Base-by-base conservation (phyloP, 2,797 vertebrate species). In the Pseudomugil gertrudae region DNA sequence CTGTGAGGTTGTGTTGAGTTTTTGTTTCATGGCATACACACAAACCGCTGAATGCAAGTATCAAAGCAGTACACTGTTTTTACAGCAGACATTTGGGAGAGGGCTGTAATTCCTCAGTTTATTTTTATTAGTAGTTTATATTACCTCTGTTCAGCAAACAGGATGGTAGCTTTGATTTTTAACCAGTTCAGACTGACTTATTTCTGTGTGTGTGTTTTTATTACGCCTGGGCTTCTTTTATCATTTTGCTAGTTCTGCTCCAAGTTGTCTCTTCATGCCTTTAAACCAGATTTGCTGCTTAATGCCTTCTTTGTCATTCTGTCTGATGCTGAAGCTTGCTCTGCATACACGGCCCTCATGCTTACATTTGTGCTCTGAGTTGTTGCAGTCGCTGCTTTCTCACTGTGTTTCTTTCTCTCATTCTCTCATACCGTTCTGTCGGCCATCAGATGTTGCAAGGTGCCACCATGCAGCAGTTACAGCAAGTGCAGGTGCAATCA, bases 401-500 rank as follows among this genome's bases (percentile, higher is more conserved):
- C 88, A 92, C 84, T 69, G 73, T 80, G 66, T 91, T 78, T 87
- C 84, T 87, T 83, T 89, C 84, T 92, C 73, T 87, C 80, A 86
- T 85, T 84, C 79, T 87, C 67, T 71, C 92, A 90, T 87, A 76
- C 80, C 80, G 19, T 77, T 77, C 81, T 89, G 76, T 84, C 17
- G 87, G 83, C 87, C 84, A 76, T 92, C 92, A 95, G 94, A 94
- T 95, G 88, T 92, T 95, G 82, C 94, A 95, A 86, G 94, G 94
- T 88, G 91, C 94, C 87, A 94, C 93, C 76, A 95, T 95, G 93
- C 94, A 95, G 90, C 94, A 95, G 91, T 87, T 95, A 75, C 94
- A 95, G 89, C 94, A 95, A 78, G 93, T 95, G 88, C 94, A 95
- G 89, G 93, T 95, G 84, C 93, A 94, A 76, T 94, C 93, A 86